These are phyloP conservation scores for Mus minutoides DNA, from an alignment of 2,797 vertebrate genomes.

Conservation along the genomic window DNA sequence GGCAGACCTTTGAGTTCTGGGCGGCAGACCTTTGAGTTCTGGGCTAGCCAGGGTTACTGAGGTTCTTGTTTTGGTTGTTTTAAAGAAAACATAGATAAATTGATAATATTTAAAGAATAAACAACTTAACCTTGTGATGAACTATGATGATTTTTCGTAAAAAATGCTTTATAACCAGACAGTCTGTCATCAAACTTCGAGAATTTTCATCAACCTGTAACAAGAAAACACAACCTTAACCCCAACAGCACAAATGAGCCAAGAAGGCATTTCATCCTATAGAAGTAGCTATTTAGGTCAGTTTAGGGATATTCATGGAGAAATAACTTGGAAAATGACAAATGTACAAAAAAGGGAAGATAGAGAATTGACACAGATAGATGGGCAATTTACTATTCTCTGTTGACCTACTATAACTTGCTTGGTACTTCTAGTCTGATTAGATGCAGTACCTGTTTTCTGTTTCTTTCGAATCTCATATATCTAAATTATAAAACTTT, in stretches of 20 bases:
- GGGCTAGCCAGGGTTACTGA: background rate
- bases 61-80: background rate
- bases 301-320: background rate
- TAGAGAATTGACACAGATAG: background rate
- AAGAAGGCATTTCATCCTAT: slow-evolving; percentile 38
- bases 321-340: slow-evolving; percentile 37
- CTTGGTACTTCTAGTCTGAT: background rate
- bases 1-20: too few relatives aligned
- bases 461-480: background rate
- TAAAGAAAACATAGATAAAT: background rate
- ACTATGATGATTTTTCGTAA: slow-evolving; percentile 80
- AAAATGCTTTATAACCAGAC: slow-evolving; percentile 80
- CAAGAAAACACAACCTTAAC: slow-evolving; percentile 60
- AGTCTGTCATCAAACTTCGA: slow-evolving; percentile 65
- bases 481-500: background rate
- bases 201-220: slow-evolving; percentile 77
- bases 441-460: background rate
- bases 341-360: background rate
- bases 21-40: background rate
- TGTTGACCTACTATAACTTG: background rate
- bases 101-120: background rate
- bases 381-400: background rate
- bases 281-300: slow-evolving; percentile 29
- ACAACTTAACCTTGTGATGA: slow-evolving; percentile 78
- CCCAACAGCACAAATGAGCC: slow-evolving; percentile 37